A percentile compares a stretch with the other conserved stretches of the same genome.
Conservation (phyloP, 2,888 invertebrate genomes). For the Dendrolimus houi region DNA sequence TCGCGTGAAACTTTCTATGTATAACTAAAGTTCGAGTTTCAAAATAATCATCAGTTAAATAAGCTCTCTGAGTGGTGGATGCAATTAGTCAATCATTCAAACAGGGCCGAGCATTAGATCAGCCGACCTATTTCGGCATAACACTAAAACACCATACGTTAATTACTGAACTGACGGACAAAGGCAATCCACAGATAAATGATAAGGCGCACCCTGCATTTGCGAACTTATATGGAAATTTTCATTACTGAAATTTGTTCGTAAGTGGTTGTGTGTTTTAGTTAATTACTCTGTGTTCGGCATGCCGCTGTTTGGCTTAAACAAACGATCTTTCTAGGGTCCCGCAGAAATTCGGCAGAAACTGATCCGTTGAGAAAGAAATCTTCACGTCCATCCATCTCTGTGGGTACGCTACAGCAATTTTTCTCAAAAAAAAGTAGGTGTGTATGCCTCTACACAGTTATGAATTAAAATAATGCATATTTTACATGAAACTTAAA, state of each 20-base stretch:
- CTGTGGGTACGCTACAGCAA: too few relatives aligned
- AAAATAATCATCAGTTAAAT: too few relatives aligned
- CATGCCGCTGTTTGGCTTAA: conserved; percentile 39
- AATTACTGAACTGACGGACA: conserved; percentile 56
- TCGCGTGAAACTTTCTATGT: too few relatives aligned
- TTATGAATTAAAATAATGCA: too few relatives aligned
- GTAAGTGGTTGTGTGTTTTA: conserved; percentile 66
- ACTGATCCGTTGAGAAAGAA: too few relatives aligned
- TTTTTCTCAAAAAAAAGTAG: too few relatives aligned
- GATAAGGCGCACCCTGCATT: conserved; percentile 61
- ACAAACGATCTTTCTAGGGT: neutral
- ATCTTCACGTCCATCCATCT: too few relatives aligned
- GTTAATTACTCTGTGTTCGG: conserved; percentile 66
- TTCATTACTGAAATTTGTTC: conserved; percentile 71
- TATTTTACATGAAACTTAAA: too few relatives aligned
- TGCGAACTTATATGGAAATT: conserved; percentile 48
- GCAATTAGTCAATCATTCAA: neutral
- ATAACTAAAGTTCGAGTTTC: too few relatives aligned
- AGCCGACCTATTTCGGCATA: conserved; percentile 8
- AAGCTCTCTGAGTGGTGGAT: too few relatives aligned
- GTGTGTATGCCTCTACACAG: too few relatives aligned
- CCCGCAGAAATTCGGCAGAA: too few relatives aligned
- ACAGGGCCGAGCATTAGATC: conserved; percentile 5
- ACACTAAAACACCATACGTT: conserved; percentile 37
- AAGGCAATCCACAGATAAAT: conserved; percentile 60